phyloP scores from a whole-genome alignment of 2,888 invertebrate genomes.

The Ecdyonurus torrentis region DNA sequence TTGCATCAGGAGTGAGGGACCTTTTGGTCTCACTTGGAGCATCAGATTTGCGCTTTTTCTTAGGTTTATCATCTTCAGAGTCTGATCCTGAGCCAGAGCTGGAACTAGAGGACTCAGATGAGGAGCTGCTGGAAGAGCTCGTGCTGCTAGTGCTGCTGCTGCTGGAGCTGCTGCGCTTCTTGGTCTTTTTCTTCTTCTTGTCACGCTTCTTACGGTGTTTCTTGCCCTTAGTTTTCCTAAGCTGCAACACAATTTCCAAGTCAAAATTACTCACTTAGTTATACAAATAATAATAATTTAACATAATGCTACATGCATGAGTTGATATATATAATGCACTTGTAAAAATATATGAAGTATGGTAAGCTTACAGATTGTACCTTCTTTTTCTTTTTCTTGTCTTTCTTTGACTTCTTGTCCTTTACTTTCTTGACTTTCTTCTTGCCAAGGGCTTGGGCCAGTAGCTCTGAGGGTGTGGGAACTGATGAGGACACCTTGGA shows the following conservation, averaged over 20 bases:
- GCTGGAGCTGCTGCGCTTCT: background rate
- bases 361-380: too few species aligned
- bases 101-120: background rate
- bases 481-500: background rate
- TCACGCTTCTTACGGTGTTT: background rate
- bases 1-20: background rate
- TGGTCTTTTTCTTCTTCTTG: background rate
- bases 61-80: background rate
- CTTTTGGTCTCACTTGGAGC: background rate
- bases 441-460: background rate
- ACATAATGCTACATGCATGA: too few species aligned
- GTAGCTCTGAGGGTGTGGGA: background rate
- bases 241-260: too few species aligned
- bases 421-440: background rate
- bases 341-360: too few species aligned
- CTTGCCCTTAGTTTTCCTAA: background rate
- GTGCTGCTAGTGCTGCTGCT: background rate
- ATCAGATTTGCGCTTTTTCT: background rate
- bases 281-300: too few species aligned
- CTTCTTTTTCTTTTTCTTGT: background rate
- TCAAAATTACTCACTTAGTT: too few species aligned
- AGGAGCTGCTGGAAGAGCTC: background rate
- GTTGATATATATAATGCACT: too few species aligned
- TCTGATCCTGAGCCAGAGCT: background rate
- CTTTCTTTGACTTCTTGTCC: background rate